phyloP scores from a whole-genome alignment of 2,113 vertebrate species.

The Brachyhypopomus gauderio region DNA sequence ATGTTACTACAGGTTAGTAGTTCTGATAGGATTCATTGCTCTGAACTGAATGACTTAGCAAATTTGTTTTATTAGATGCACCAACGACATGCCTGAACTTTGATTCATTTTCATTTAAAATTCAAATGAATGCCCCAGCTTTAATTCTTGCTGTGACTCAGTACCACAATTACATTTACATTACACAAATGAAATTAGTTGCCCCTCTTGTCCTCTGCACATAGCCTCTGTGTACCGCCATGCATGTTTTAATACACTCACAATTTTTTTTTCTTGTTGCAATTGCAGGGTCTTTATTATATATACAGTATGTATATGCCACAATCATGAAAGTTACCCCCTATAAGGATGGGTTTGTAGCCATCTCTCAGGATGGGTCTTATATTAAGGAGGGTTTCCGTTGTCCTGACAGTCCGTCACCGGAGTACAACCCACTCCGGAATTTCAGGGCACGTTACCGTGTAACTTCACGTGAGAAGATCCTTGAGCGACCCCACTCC shows the following conservation, averaged over 20 bases:
- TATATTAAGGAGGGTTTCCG: slow-evolving; percentile 72
- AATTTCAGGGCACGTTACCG: slow-evolving; percentile 66
- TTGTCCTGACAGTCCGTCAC: slow-evolving; percentile 59
- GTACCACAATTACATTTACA: no score
- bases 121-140: background rate
- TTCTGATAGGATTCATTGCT: background rate
- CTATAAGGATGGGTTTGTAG: slow-evolving; percentile 73
- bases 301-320: slow-evolving; percentile 73
- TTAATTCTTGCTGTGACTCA: no score
- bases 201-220: no score
- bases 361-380: slow-evolving; percentile 66
- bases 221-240: background rate
- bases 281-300: slow-evolving; percentile 74
- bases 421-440: slow-evolving; percentile 69
- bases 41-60: no score
- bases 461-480: slow-evolving; percentile 68
- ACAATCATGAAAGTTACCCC: slow-evolving; percentile 70
- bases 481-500: background rate
- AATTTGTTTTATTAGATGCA: no score
- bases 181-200: no score
- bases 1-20: slow-evolving; percentile 70
- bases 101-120: background rate
- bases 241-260: background rate
- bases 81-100: no score
- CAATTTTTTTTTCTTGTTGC: background rate